Percentiles rank a stretch among this genome's conserved stretches.
These are phyloP conservation scores for Ancistrus triradiatus DNA, from an alignment of 2,113 vertebrate genomes.

Conservation along the genomic window DNA sequence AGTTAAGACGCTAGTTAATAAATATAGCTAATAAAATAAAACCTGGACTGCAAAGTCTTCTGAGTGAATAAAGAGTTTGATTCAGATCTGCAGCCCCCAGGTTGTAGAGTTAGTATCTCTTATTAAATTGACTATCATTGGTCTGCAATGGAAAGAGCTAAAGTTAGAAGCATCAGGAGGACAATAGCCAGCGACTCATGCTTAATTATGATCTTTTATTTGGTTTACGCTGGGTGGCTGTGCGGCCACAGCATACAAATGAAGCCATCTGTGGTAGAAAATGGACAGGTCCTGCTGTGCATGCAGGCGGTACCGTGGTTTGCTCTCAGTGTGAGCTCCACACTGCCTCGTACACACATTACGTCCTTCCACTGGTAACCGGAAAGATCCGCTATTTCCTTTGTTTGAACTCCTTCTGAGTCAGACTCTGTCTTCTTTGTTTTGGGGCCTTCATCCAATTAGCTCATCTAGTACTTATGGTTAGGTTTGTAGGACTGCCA, in stretches of 20 bases:
- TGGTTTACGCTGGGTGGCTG: constrained; percentile 30
- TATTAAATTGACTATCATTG: too few species aligned
- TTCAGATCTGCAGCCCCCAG: not conserved
- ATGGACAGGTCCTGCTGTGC: constrained; percentile 21
- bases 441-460: not conserved
- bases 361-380: not conserved
- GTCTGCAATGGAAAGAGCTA: not conserved
- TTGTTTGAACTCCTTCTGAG: not conserved
- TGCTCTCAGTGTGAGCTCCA: constrained; percentile 28
- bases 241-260: constrained; percentile 50
- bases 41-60: too few species aligned
- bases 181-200: constrained; percentile 23
- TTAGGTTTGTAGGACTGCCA: not conserved
- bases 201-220: constrained; percentile 49
- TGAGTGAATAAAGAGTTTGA: not conserved
- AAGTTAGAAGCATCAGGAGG: not conserved
- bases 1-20: too few species aligned
- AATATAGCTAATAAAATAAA: too few species aligned
- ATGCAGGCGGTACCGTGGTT: not conserved
- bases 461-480: constrained; percentile 18
- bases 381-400: constrained; percentile 9
- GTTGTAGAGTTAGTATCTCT: not conserved
- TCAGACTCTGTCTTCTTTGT: constrained; percentile 19
- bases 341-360: constrained; percentile 1
- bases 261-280: constrained; percentile 39